Evolutionary conservation across 92 coral and sea anemone species (phyloP).

Genomic region (Galaxea fascicularis): DNA sequence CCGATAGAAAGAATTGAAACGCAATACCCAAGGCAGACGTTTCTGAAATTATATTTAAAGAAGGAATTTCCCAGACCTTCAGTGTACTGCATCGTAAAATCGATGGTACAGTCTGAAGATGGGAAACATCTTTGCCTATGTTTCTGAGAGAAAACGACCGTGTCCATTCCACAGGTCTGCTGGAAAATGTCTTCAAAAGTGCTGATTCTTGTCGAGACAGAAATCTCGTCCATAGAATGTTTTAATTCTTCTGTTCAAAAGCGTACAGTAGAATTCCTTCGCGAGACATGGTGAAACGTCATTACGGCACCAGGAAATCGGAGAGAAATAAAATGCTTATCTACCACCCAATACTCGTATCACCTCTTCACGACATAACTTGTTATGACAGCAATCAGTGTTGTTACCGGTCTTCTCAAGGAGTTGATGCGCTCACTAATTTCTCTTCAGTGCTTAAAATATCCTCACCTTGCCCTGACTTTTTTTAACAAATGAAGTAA

Average conservation of each 20-base stretch:
- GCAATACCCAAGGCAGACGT: conserved; percentile 55
- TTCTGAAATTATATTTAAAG: conserved; percentile 56
- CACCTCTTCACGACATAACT: conserved; percentile 12
- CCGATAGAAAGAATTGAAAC: conserved; percentile 24
- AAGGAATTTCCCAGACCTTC: conserved; percentile 51
- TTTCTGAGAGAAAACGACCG: background rate
- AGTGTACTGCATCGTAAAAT: background rate
- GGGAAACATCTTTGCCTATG: background rate
- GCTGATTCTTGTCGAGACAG: conserved; percentile 31
- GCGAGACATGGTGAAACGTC: background rate
- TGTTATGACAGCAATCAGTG: conserved; percentile 19
- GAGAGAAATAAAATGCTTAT: conserved; percentile 18
- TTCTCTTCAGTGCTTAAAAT: background rate
- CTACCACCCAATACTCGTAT: conserved; percentile 1
- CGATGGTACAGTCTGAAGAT: background rate
- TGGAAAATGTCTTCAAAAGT: conserved; percentile 1
- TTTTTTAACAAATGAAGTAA: background rate
- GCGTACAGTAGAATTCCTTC: background rate
- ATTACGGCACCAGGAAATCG: background rate
- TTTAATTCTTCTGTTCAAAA: conserved; percentile 8
- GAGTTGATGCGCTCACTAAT: background rate
- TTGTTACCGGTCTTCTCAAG: background rate
- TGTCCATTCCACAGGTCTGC: conserved; percentile 2
- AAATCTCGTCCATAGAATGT: conserved; percentile 7
- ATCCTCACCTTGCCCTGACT: background rate